Evolutionary conservation across 2,113 vertebrate genomes (phyloP), one percentile per base, ranked within the genome.

Genomic region (Odontesthes bonariensis): DNA sequence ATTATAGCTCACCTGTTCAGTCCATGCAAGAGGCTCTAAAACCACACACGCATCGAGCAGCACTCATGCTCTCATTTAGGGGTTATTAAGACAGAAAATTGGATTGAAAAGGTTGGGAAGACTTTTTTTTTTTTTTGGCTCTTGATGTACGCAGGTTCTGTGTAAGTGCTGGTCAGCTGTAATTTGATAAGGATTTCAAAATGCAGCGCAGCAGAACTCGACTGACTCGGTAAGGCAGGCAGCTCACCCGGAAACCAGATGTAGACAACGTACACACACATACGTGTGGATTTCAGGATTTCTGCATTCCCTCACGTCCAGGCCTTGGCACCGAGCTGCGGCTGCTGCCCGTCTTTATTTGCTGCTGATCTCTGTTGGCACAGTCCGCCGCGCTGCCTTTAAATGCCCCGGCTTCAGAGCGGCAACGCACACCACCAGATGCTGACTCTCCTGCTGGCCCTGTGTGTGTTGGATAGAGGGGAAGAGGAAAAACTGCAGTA

Each of bases 321-420:
- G 75, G 74, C 61, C 42, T 68, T 84, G 80, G 81, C 81, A 75
- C 22, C 8, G 46, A 51, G 35, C 46, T 52, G 57, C 55, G 56
- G 47, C 40, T 59, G 69, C 74, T 75, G 56, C 71, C 55, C 16
- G 52, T 79, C 84, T 88, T 83, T 86, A 73, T 73, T 83, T 80
- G 84, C 74, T 13, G 62, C 67, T 63, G 67, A 83, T 88, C 79
- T 78, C 65, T 19, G 52, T 62, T 89, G 91, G 88, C 86, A 85
- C 69, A 1, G 42, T 67, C 27, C 6, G 1, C 32, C 5, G 4
- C 72, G 69, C 65, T 64, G 54, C 70, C 51, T 64, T 79, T 83
- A 77, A 81, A 68, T 79, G 68, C 73, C 73, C 79, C 8, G 38
- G 54, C 73, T 83, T 80, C 62, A 77, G 79, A 81, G 73, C 74